phyloP scores from a whole-genome alignment of 2,797 vertebrate species.

The Poeciliopsis gracilis region DNA sequence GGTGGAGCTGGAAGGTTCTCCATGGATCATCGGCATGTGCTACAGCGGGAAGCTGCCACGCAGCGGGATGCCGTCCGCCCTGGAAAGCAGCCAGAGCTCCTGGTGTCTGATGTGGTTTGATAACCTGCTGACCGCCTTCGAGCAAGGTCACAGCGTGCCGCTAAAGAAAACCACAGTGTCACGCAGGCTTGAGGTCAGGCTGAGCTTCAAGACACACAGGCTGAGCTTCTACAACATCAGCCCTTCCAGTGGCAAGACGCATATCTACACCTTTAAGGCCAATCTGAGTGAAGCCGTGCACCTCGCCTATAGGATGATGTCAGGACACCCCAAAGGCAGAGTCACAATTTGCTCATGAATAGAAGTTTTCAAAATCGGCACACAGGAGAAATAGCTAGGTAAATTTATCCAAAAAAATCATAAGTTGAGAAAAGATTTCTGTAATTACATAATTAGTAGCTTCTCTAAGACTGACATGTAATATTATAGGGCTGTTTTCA shows the following conservation, averaged over 20 bases:
- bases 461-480: neutral
- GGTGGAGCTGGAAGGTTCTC: constrained; percentile 71
- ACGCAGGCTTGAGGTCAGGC: constrained; percentile 71
- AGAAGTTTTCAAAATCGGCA: neutral
- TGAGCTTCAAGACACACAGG: constrained; percentile 74
- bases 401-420: neutral
- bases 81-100: constrained; percentile 77
- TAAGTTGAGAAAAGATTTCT: constrained; percentile 1
- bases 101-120: constrained; percentile 84
- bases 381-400: neutral
- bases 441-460: neutral
- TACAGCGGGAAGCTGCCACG: constrained; percentile 63
- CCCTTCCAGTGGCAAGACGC: constrained; percentile 66
- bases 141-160: constrained; percentile 61
- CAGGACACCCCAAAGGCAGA: constrained; percentile 74
- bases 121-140: constrained; percentile 78
- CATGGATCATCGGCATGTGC: constrained; percentile 80
- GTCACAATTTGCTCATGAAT: constrained; percentile 68
- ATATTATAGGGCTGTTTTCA: constrained; percentile 1
- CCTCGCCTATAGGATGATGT: constrained; percentile 81
- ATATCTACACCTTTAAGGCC: constrained; percentile 76
- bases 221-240: constrained; percentile 79
- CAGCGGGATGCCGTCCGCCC: constrained; percentile 73
- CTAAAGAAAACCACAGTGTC: constrained; percentile 76
- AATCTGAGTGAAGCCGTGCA: constrained; percentile 75